phyloP scores from a whole-genome alignment of 2,797 vertebrate species.

The Avahi laniger region DNA sequence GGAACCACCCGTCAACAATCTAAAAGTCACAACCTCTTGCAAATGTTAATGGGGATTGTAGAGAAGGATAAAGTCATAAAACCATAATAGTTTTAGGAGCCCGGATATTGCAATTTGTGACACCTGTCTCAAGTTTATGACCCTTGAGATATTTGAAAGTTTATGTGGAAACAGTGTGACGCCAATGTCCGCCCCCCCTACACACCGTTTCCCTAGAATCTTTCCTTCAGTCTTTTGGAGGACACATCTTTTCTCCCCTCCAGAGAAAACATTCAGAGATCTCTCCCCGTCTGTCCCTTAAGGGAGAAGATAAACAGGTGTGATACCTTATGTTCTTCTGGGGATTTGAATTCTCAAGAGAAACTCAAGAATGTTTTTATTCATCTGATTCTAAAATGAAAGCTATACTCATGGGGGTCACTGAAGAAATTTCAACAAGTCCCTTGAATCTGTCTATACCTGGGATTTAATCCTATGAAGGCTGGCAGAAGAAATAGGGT shows the following conservation, averaged over 20 bases:
- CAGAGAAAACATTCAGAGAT: background rate
- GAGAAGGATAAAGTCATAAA: background rate
- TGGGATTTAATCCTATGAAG: background rate
- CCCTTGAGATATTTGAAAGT: background rate
- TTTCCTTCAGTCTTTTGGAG: background rate
- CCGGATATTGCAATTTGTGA: background rate
- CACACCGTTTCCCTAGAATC: background rate
- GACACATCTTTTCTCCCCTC: background rate
- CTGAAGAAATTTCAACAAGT: background rate
- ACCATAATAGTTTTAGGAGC: too few species aligned
- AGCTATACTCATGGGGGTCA: background rate
- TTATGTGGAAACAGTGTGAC: background rate
- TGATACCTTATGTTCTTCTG: background rate
- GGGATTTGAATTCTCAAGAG: conserved; percentile 31
- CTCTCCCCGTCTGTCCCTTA: fast-evolving
- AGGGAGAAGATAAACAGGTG: background rate
- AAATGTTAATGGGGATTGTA: background rate
- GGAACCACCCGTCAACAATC: background rate
- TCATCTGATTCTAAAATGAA: background rate
- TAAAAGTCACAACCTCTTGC: background rate
- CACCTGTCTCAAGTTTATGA: background rate
- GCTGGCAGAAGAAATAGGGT: background rate
- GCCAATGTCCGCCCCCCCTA: background rate
- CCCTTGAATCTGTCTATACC: background rate
- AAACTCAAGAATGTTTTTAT: background rate